Base-by-base conservation (phyloP, 2,797 vertebrate species). In the Lepilemur septentrionalis region DNA sequence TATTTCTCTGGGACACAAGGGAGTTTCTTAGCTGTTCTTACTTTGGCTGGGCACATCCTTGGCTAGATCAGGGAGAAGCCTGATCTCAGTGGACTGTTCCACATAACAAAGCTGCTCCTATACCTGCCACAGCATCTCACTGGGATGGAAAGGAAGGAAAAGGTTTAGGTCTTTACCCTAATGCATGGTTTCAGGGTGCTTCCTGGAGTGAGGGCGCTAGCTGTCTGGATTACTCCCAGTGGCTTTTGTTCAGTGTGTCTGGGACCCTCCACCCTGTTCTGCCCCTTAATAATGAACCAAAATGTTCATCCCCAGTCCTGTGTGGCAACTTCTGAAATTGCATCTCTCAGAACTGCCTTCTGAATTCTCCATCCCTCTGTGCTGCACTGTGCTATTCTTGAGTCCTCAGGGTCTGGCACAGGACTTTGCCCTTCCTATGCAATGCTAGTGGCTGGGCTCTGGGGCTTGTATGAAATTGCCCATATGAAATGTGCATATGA, bases 11-110 rank as follows among this genome's bases (percentile, higher is more conserved):
- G n/a, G 59, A 50, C 35, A 38, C 14, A 59, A 30, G 61, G 30
- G 13, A 89, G 57, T 78, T 81, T 72, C 89, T 94, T 43, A 92
- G 65, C 38, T 41, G 3, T 12, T 70, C 43, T 86, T 38, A 25
- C 28, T 1, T 14, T 25, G n/a, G 30, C 69, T 28, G 43, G 10
- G 38, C 84, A 59, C 35, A 30, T 57, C 41, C 7, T 46, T 25
- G 23, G 5, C 73, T 52, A 35, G 18, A 76, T 41, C 35, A 57
- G 48, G 22, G 2, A 59, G 41, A 61, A 79, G 28, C 14, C 48
- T 32, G 63, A 38, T 14, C 38, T 65, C 38, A 59, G 17, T 30
- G n/a, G 38, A 86, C 43, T 15, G 28, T 57, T 14, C 46, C 30
- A n/a, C 13, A 70, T 52, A 59, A 9, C 85, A 50, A 57, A 57